Evolutionary conservation across 2,113 vertebrate genomes (phyloP), one percentile per base, ranked within the genome.

Genomic region (Channa argus): DNA sequence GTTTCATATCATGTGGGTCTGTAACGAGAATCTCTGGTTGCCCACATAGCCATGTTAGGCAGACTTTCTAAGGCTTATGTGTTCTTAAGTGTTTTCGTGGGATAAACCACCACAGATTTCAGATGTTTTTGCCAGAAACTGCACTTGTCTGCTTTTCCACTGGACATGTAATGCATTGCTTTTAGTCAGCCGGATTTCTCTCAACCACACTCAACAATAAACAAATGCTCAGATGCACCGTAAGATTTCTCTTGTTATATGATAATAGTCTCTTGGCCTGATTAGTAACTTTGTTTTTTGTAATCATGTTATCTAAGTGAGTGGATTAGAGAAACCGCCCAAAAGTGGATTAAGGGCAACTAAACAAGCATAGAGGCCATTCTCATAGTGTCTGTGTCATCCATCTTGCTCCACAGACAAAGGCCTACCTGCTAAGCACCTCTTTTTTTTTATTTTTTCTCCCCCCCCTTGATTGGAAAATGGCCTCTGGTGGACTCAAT

Each of bases 381-480:
- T 92, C 69, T 86, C 71, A 76, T 74, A 80, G 79, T 83, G 80
- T 89, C 80, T 56, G 76, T 89, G 88, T 87, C 86, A 77, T 82
- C 84, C 72, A 73, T 68, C 63, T 66, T 79, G 68, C 73, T 50
- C 75, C 46, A 11, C 72, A 87, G 68, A 89, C 78, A 88, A 84
- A 79, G 66, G 60, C 77, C 79, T 92, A 89, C 90, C 91, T 90
- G 83, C 72, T 91, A 87, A 90, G 78, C 72, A 82, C 72, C 63
- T 70, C 79, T 82, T 84, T 87, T 84, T 74, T 76, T 85, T 88
- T 86, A n/a, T n/a, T 24, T 24, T 1, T 24, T 24, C 24, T 1
- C 24, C 24, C 24, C 24, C 24, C 24, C 24, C 24, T 1, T 1
- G 72, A 85, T 86, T 86, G 88, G 86, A 87, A 89, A 88, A 86